Conservation (phyloP, 2,888 invertebrate genomes). For the Caenorhabditis auriculariae region DNA sequence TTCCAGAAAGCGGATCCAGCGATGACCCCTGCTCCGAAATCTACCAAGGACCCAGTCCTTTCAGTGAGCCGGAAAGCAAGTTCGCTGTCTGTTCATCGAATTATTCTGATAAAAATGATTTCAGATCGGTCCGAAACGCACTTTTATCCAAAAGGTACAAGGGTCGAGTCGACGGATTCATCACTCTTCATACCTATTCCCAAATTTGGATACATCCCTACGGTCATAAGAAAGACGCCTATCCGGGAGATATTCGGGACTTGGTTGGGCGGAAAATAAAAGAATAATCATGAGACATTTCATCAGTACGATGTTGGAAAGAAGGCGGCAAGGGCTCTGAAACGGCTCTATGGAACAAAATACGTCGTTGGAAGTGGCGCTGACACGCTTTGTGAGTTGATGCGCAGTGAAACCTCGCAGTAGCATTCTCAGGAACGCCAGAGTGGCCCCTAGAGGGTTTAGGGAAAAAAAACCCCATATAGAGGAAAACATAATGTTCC, state of each 20-base stretch:
- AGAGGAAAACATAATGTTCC: neutral
- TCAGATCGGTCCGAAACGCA: constrained; percentile 57
- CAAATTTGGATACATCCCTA: constrained; percentile 55
- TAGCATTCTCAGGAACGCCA: too few species aligned
- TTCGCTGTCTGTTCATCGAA: too few species aligned
- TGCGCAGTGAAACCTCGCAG: neutral
- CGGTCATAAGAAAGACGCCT: constrained; percentile 56
- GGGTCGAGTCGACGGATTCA: constrained; percentile 57
- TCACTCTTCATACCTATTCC: constrained; percentile 62
- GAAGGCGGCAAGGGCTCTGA: constrained; percentile 55
- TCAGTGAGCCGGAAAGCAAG: constrained; percentile 63
- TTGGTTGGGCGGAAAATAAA: constrained; percentile 32
- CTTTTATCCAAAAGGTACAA: constrained; percentile 50
- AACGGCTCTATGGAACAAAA: constrained; percentile 58
- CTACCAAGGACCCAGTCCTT: constrained; percentile 58
- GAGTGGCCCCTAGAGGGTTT: too few species aligned
- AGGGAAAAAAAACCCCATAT: too few species aligned
- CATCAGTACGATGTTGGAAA: constrained; percentile 59
- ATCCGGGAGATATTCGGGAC: constrained; percentile 61
- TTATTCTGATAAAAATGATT: neutral
- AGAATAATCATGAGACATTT: neutral
- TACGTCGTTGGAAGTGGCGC: constrained; percentile 62
- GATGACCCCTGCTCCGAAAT: constrained; percentile 63
- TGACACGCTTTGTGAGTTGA: constrained; percentile 55
- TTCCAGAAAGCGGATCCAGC: constrained; percentile 58